Conservation (phyloP, 2,113 vertebrate genomes). For the Callaeas wilsoni region DNA sequence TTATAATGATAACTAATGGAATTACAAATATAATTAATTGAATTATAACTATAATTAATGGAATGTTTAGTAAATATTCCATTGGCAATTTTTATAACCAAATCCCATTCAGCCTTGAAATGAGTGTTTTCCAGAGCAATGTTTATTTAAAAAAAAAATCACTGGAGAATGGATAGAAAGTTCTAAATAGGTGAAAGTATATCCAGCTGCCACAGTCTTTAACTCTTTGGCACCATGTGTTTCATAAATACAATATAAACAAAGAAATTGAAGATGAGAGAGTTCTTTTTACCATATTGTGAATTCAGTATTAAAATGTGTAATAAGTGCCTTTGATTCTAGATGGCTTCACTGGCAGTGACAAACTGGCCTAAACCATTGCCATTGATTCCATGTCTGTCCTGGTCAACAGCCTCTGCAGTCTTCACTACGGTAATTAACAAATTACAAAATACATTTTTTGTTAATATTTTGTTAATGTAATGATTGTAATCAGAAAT, state of each 20-base stretch:
- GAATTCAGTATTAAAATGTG: background rate
- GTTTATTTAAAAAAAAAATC: background rate
- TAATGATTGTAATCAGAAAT: background rate
- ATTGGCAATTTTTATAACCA: background rate
- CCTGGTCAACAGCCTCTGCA: constrained; percentile 96
- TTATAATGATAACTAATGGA: background rate
- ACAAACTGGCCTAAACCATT: constrained; percentile 98
- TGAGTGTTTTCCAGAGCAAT: background rate
- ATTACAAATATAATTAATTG: background rate
- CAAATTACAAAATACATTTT: background rate
- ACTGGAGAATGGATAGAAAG: background rate
- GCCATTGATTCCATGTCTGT: constrained; percentile 92
- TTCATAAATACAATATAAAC: background rate
- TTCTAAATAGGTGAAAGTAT: background rate
- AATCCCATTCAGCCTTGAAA: background rate
- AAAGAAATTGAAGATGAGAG: background rate
- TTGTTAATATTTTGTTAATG: background rate
- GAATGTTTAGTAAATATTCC: background rate
- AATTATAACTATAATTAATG: background rate
- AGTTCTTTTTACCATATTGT: background rate
- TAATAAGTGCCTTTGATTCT: constrained; percentile 17
- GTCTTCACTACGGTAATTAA: constrained; percentile 94
- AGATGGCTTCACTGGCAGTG: constrained; percentile 98
- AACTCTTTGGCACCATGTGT: background rate
- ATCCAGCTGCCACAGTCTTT: background rate